Evolutionary conservation across 2,797 vertebrate species (phyloP).

Genomic region (Clarias fuscus): DNA sequence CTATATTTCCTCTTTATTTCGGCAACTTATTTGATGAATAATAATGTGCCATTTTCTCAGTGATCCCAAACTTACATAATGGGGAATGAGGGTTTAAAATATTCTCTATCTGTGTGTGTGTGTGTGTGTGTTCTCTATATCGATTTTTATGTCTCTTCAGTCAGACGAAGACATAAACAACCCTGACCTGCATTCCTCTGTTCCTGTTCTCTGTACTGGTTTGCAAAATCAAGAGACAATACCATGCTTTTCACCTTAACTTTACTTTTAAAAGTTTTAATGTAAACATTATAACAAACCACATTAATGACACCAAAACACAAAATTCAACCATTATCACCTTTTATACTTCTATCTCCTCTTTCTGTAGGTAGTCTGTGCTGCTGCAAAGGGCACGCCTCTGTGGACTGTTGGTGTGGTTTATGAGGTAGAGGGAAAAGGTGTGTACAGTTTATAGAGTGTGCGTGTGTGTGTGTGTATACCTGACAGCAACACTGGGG

Average conservation of each 20-base stretch:
- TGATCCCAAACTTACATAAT: no score
- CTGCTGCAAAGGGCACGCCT: neutral
- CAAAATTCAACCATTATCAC: neutral
- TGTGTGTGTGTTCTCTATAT: neutral
- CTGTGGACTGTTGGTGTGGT: no score
- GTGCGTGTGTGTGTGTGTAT: constrained; percentile 29
- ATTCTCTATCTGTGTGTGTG: neutral
- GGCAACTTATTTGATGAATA: neutral
- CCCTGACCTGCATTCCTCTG: neutral
- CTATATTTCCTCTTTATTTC: neutral
- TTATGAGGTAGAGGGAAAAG: neutral
- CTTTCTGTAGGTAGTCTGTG: neutral
- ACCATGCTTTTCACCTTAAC: neutral
- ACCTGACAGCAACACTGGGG: constrained; percentile 89
- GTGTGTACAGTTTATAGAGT: neutral
- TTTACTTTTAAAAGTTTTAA: neutral
- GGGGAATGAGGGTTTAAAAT: neutral
- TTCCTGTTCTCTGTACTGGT: neutral
- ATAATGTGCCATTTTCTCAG: neutral
- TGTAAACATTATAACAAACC: neutral
- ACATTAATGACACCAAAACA: neutral
- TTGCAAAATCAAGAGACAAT: neutral
- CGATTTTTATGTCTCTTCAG: neutral
- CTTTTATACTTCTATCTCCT: neutral
- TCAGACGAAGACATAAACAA: neutral